phyloP scores from a whole-genome alignment of 2,888 invertebrate genomes.

The Eulithis testata region DNA sequence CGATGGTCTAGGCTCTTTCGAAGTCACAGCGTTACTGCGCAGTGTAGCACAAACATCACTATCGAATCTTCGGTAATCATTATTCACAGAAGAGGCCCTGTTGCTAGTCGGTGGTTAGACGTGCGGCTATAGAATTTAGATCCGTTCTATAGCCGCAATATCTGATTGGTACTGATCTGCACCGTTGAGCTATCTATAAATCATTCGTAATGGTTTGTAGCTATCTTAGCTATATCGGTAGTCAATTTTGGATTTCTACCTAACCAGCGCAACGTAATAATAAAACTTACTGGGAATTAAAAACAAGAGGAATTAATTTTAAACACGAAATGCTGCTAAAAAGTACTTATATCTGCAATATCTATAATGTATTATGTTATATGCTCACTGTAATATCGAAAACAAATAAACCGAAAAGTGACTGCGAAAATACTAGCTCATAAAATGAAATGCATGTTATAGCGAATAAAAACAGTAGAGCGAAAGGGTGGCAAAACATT shows the following conservation, averaged over 20 bases:
- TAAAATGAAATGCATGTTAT: conserved; percentile 43
- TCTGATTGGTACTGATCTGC: no score
- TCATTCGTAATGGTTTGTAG: no score
- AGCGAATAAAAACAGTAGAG: conserved; percentile 41
- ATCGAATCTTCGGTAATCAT: no score
- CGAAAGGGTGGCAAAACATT: conserved; percentile 34
- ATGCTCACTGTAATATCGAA: conserved; percentile 34
- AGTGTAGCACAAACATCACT: no score
- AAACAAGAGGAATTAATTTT: conserved; percentile 24
- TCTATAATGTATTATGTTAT: no score
- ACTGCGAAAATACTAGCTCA: conserved; percentile 36
- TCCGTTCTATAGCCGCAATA: no score
- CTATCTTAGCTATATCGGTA: no score
- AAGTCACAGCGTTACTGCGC: no score
- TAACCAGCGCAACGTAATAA: conserved; percentile 14
- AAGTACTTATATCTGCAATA: conserved; percentile 25
- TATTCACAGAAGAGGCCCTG: no score
- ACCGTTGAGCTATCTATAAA: no score
- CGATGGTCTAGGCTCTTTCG: no score
- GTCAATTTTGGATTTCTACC: not conserved
- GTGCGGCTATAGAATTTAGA: not conserved
- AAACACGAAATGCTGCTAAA: conserved; percentile 29
- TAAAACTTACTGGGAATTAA: not conserved
- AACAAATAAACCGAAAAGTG: conserved; percentile 41
- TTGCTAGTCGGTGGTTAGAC: conserved; percentile 8